Percentiles rank a stretch among this genome's conserved stretches.
These are phyloP conservation scores for Solenodon paradoxus DNA, from an alignment of 2,113 vertebrate species.

Conservation along the genomic window DNA sequence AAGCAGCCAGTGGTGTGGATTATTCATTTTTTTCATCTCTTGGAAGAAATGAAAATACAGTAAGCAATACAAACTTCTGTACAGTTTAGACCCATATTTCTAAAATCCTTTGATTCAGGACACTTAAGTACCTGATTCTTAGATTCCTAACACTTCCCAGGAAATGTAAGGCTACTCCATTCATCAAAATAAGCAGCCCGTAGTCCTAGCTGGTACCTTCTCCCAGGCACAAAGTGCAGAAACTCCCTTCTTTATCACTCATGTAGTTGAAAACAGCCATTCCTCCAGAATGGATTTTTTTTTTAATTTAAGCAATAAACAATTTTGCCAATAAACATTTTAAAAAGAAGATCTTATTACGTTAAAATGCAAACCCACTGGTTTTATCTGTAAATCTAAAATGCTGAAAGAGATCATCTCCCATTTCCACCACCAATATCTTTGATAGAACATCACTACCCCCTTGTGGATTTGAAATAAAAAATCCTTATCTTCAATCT, in stretches of 20 bases:
- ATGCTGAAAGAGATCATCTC: constrained; percentile 59
- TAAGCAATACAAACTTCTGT: constrained; percentile 25
- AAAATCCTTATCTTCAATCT: constrained; percentile 70
- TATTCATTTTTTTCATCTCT: constrained; percentile 17
- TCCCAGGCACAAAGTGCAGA: neutral
- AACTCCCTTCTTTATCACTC: constrained; percentile 22
- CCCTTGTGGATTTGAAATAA: constrained; percentile 83
- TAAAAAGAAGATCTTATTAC: constrained; percentile 70
- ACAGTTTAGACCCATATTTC: constrained; percentile 37
- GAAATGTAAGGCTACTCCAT: constrained; percentile 19
- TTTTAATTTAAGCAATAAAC: constrained; percentile 60
- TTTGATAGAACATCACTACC: constrained; percentile 81
- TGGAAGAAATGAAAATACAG: constrained; percentile 32
- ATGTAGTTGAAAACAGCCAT: neutral
- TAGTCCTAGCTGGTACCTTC: neutral
- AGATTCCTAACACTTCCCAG: neutral
- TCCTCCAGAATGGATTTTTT: constrained; percentile 51
- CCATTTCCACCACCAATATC: constrained; percentile 58
- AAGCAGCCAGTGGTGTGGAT: neutral
- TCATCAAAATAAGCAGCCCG: constrained; percentile 20
- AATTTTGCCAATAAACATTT: constrained; percentile 65
- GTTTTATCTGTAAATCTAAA: constrained; percentile 72
- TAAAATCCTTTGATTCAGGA: constrained; percentile 37
- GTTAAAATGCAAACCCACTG: constrained; percentile 75
- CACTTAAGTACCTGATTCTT: constrained; percentile 14